These are phyloP conservation scores for Pyrocephalus nanus DNA, from an alignment of 2,797 vertebrate genomes.

Conservation along the genomic window DNA sequence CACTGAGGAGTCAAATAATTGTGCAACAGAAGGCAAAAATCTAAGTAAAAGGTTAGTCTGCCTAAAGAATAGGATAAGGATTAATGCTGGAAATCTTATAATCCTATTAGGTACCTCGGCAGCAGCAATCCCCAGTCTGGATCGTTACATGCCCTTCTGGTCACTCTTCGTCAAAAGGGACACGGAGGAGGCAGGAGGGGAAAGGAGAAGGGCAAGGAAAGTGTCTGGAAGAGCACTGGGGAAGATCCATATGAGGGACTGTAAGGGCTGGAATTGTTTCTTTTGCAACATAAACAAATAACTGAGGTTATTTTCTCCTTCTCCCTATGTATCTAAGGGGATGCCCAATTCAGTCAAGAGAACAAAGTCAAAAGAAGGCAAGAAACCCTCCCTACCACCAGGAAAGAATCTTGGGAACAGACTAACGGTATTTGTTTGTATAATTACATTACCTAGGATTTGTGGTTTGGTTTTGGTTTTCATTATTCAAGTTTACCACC, in stretches of 20 bases:
- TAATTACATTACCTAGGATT: background rate
- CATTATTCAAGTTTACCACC: background rate
- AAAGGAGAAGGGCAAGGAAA: background rate
- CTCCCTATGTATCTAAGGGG: background rate
- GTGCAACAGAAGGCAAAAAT: slow-evolving; percentile 42
- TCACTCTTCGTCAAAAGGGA: background rate
- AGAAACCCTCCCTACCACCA: background rate
- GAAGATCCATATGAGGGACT: background rate
- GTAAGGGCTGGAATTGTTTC: background rate
- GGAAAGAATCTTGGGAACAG: background rate
- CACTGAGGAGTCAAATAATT: background rate
- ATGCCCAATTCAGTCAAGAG: background rate
- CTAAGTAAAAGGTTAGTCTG: slow-evolving; percentile 45
- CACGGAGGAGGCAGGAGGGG: rapidly evolving
- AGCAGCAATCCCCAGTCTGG: background rate
- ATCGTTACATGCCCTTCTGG: rapidly evolving
- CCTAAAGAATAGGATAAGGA: slow-evolving; percentile 29
- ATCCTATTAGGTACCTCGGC: slow-evolving; percentile 21
- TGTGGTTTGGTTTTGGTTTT: background rate
- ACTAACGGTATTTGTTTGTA: background rate
- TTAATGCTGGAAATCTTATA: slow-evolving; percentile 47
- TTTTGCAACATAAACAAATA: background rate
- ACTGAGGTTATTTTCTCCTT: background rate
- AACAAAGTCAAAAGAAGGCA: background rate
- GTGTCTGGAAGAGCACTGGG: background rate